Evolutionary conservation across 2,113 vertebrate genomes (phyloP), one percentile per base, ranked within the genome.

Genomic region (Triplophysa tibetana): DNA sequence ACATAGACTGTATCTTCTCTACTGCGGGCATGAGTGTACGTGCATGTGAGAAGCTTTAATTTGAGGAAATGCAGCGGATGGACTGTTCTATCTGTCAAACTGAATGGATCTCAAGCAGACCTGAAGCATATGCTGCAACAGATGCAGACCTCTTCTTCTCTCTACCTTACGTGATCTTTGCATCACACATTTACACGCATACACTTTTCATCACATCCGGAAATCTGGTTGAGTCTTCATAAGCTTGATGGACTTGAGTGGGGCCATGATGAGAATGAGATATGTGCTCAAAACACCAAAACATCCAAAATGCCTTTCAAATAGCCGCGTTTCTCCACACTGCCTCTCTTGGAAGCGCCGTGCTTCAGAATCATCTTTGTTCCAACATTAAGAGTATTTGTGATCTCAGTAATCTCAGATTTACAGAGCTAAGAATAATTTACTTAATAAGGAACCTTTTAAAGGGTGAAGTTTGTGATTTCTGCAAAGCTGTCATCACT

Each of bases 121-220:
- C 17, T 75, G 41, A 26, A 68, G 17, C 64, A 81, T 75, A 45
- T 69, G 63, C 64, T 69, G 64, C 38, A 75, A 67, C 64, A 80
- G 66, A 80, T 73, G 60, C 29, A 61, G 52, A 21, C 19, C 65
- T 70, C 12, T 72, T 72, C 45, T 3, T 65, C 50, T 75, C 1
- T 45, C 45, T 8, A 4, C 12, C 62, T 17, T 21, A 48, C 26
- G 4, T 21, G 33, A 12, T 58, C 63, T 58, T 11, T 60, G 45
- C 23, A 7, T 17, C 33, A 61, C 0, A 62, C 56, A 45, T 23
- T 23, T 26, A 23, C 63, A 60, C 41, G 14, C 11, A n/a, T 41
- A 67, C 26, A n/a, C 21, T 64, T 60, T 54, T 60, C 26, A 68
- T 24, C 21, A 10, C 19, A 62, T 81, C 41, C 69, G 41, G 54